Evolutionary conservation across 2,113 vertebrate species (phyloP).

Genomic region (Elachura formosa): DNA sequence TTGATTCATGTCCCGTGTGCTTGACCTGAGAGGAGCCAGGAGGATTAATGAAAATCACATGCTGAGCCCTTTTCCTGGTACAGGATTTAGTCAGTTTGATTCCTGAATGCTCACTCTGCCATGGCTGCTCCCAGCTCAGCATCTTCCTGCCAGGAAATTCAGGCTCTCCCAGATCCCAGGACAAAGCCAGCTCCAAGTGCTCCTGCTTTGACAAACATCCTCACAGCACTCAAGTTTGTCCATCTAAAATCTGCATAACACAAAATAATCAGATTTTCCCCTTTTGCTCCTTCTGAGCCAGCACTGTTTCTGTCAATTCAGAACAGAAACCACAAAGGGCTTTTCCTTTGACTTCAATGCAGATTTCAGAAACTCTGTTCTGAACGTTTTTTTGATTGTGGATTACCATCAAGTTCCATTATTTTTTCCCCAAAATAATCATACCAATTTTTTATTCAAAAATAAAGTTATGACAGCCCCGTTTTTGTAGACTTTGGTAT

Average conservation of each 20-base stretch:
- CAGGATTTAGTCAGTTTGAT: constrained; percentile 5
- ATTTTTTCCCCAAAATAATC: background rate
- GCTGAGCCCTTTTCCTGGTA: constrained; percentile 38
- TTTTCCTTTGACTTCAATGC: background rate
- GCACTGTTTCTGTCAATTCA: background rate
- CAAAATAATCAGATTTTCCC: background rate
- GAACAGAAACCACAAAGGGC: background rate
- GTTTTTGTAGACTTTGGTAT: fast-evolving
- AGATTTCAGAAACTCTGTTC: background rate
- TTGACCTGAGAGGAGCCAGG: constrained; percentile 42
- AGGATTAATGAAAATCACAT: constrained; percentile 62
- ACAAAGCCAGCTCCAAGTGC: background rate
- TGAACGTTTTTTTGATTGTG: background rate
- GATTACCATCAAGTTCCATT: background rate
- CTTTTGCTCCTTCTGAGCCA: background rate
- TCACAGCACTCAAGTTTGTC: background rate
- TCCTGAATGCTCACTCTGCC: constrained; percentile 15
- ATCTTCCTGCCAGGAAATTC: background rate
- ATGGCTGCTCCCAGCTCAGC: background rate
- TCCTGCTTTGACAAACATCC: background rate
- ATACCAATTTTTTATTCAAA: background rate
- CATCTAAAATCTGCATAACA: background rate
- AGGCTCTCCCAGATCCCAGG: background rate
- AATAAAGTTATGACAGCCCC: background rate
- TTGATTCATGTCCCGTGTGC: constrained; percentile 24